These are phyloP conservation scores for Mastacembelus armatus DNA, from an alignment of 2,797 vertebrate species.

Conservation along the genomic window DNA sequence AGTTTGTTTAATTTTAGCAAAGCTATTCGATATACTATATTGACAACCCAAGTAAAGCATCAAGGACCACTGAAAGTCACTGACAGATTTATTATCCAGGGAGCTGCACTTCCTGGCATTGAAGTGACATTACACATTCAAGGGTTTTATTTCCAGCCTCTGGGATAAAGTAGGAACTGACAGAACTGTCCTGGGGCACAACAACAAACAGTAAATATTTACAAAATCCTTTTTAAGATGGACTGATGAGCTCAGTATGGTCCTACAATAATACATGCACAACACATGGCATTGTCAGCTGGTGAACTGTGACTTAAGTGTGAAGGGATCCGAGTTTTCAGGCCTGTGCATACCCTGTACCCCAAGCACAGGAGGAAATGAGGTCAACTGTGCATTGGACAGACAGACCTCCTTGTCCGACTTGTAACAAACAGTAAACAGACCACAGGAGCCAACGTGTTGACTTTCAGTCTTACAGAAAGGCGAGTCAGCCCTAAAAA, in stretches of 20 bases:
- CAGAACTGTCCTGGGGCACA: neutral
- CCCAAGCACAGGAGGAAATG: neutral
- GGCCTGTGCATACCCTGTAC: neutral
- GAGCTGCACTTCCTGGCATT: slow-evolving; percentile 15
- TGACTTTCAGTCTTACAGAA: neutral
- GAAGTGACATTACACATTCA: slow-evolving; percentile 20
- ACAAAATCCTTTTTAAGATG: no score
- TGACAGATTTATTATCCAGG: slow-evolving; percentile 17
- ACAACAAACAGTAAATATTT: neutral
- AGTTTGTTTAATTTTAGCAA: slow-evolving; percentile 3
- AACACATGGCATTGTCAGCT: neutral
- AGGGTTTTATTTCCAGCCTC: neutral
- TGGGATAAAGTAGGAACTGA: neutral
- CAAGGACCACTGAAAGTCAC: slow-evolving; percentile 9
- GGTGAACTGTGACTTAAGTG: neutral
- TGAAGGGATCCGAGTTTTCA: neutral
- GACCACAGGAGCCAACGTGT: neutral
- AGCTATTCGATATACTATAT: no score
- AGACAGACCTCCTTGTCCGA: neutral
- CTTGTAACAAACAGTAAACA: slow-evolving; percentile 1
- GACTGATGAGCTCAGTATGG: neutral
- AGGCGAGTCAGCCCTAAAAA: neutral
- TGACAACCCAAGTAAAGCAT: slow-evolving; percentile 22
- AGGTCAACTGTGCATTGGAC: neutral
- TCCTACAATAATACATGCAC: no score